phyloP scores from a whole-genome alignment of 2,888 invertebrate genomes.

The Eumacrocentrus americanus region DNA sequence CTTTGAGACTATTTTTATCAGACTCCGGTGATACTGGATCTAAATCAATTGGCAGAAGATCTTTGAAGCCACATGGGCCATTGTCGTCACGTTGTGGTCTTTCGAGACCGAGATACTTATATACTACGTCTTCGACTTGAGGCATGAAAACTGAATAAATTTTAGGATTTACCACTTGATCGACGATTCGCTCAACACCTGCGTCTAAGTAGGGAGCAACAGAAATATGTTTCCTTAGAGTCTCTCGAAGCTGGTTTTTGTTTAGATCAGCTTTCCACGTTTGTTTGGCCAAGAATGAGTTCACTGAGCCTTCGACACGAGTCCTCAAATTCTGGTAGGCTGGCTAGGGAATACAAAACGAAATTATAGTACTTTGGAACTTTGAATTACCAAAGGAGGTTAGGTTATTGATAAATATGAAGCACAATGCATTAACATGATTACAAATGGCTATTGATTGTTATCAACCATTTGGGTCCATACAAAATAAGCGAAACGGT shows the following conservation, averaged over 20 bases:
- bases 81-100: slow-evolving; percentile 66
- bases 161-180: slow-evolving; percentile 95
- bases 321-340: slow-evolving; percentile 93
- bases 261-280: slow-evolving; percentile 87
- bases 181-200: slow-evolving; percentile 93
- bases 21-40: slow-evolving; percentile 85
- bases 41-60: slow-evolving; percentile 76
- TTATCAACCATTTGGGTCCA: too few species aligned
- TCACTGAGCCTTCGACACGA: slow-evolving; percentile 86
- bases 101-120: slow-evolving; percentile 83
- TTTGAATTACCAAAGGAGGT: too few species aligned
- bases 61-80: slow-evolving; percentile 59
- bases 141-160: slow-evolving; percentile 86
- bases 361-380: background rate
- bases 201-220: slow-evolving; percentile 90
- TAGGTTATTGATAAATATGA: too few species aligned
- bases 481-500: too few species aligned
- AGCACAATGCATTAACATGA: too few species aligned
- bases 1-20: slow-evolving; percentile 67
- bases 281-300: slow-evolving; percentile 81
- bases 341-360: slow-evolving; percentile 65
- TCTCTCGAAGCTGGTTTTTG: slow-evolving; percentile 90
- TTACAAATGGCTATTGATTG: too few species aligned
- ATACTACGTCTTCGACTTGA: slow-evolving; percentile 88
- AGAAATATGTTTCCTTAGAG: slow-evolving; percentile 83